A percentile compares a stretch with the other conserved stretches of the same genome.
These are phyloP conservation scores for Nemoura dubitans DNA, from an alignment of 2,888 invertebrate genomes.

Conservation along the genomic window DNA sequence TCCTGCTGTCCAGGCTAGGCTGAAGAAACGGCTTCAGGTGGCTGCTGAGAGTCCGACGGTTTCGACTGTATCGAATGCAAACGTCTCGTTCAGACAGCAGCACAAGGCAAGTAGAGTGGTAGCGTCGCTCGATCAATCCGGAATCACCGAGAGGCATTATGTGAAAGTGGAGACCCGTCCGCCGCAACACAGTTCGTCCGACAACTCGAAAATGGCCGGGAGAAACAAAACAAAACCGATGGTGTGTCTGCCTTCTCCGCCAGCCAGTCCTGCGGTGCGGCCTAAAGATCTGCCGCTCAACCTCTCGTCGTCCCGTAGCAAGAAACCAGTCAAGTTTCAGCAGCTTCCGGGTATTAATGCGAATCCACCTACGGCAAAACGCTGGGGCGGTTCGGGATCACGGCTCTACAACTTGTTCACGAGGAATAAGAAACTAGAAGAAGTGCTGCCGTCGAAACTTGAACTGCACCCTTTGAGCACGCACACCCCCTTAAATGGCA, in stretches of 20 bases:
- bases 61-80: background rate
- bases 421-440: conserved; percentile 41
- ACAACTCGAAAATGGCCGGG: background rate
- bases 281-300: conserved; percentile 44
- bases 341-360: conserved; percentile 21
- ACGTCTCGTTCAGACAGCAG: background rate
- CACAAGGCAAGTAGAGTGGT: background rate
- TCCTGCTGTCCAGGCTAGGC: conserved; percentile 41
- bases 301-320: background rate
- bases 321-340: conserved; percentile 42
- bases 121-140: conserved; percentile 1
- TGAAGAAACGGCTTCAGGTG: conserved; percentile 43
- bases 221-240: background rate
- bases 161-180: conserved; percentile 5
- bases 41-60: conserved; percentile 19
- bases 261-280: conserved; percentile 17
- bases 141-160: background rate
- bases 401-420: conserved; percentile 43
- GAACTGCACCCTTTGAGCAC: background rate
- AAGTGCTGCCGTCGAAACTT: conserved; percentile 44
- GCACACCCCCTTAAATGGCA: background rate
- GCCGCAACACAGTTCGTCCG: background rate
- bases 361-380: conserved; percentile 29
- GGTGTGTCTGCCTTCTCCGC: background rate
- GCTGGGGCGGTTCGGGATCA: conserved; percentile 41